These are phyloP conservation scores for Toxotes chatareus DNA, from an alignment of 2,113 vertebrate genomes.

Conservation along the genomic window DNA sequence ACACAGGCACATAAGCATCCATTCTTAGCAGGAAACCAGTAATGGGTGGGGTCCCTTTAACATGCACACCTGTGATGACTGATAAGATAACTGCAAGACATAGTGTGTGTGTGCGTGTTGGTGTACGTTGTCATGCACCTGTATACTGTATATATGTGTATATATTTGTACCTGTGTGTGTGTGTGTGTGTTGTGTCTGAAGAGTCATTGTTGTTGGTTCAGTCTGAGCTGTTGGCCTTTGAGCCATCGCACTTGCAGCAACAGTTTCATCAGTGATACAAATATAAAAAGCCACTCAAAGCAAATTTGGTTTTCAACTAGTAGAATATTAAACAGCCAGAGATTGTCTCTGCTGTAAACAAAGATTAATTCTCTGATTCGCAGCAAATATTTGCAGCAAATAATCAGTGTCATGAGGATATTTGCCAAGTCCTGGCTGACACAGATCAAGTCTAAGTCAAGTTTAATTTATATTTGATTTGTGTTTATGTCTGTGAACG, in stretches of 20 bases:
- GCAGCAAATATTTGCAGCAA: conserved; percentile 80
- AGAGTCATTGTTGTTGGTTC: not conserved
- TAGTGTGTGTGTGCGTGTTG: conserved; percentile 11
- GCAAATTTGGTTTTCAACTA: conserved; percentile 43
- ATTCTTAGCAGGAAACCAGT: conserved; percentile 32
- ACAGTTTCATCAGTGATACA: not conserved
- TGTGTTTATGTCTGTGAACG: not conserved
- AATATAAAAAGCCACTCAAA: conserved; percentile 12
- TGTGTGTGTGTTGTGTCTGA: not conserved
- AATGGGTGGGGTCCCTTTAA: conserved; percentile 38
- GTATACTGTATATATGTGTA: not conserved
- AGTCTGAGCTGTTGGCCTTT: not conserved
- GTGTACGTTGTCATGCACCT: conserved; percentile 10
- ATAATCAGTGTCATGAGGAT: conserved; percentile 71
- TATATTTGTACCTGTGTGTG: not conserved
- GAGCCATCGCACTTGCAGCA: not conserved
- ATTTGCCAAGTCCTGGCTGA: conserved; percentile 65
- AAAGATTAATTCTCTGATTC: conserved; percentile 73
- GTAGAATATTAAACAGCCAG: conserved; percentile 70
- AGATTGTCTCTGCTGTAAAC: conserved; percentile 61
- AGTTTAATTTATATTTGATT: conserved; percentile 43
- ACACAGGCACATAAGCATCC: not conserved
- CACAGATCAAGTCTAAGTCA: conserved; percentile 13
- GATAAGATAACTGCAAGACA: conserved; percentile 59
- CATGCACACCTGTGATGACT: conserved; percentile 68